phyloP scores from a whole-genome alignment of 2,797 vertebrate genomes.

The Sebastes matsubarae region DNA sequence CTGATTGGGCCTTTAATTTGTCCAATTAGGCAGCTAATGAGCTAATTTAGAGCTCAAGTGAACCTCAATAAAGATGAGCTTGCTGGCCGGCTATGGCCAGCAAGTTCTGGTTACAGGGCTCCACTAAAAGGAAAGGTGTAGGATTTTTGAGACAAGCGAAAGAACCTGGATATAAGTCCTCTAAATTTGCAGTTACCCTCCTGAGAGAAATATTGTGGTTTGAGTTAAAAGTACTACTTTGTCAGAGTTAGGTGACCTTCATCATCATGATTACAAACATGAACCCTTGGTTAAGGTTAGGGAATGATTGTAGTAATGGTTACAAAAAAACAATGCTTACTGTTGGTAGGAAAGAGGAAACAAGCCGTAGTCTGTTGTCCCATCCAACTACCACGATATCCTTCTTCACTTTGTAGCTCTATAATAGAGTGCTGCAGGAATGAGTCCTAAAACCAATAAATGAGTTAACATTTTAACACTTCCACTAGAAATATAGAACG shows the following conservation, averaged over 20 bases:
- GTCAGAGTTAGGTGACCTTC: background rate
- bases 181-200: background rate
- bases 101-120: constrained; percentile 38
- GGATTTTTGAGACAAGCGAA: constrained; percentile 3
- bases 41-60: constrained; percentile 82
- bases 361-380: background rate
- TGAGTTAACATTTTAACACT: too few species aligned
- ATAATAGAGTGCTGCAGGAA: too few species aligned
- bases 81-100: too few species aligned
- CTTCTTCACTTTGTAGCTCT: background rate
- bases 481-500: too few species aligned
- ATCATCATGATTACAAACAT: background rate
- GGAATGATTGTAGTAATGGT: background rate
- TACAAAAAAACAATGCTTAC: background rate
- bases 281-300: background rate
- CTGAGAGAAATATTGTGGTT: background rate
- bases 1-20: constrained; percentile 78
- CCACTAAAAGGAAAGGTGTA: constrained; percentile 34
- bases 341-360: background rate
- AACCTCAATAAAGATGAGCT: constrained; percentile 72
- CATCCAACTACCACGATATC: background rate
- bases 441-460: too few species aligned
- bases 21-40: constrained; percentile 83
- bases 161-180: background rate
- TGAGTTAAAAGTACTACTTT: background rate